A percentile compares a stretch with the other conserved stretches of the same genome.
phyloP scores from a whole-genome alignment of 2,797 vertebrate genomes.

The Sphaeramia orbicularis region DNA sequence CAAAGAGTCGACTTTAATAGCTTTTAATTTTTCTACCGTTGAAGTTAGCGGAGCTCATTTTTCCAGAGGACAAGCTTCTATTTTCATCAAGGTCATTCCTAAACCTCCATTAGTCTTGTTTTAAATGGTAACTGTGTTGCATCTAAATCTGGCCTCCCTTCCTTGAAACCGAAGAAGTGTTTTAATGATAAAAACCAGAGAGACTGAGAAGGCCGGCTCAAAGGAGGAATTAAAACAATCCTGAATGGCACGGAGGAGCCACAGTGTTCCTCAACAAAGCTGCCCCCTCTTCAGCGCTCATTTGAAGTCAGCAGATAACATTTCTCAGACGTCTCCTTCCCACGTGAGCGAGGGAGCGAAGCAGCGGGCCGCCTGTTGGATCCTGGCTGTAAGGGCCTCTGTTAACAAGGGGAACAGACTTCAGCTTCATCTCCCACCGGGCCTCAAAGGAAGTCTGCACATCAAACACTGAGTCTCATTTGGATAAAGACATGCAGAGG shows the following conservation, averaged over 20 bases:
- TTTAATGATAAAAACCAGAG: slow-evolving; percentile 52
- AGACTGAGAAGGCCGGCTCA: slow-evolving; percentile 42
- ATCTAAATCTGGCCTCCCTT: slow-evolving; percentile 57
- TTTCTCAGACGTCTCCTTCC: slow-evolving; percentile 43
- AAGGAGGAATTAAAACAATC: slow-evolving; percentile 70
- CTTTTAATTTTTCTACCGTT: slow-evolving; percentile 43
- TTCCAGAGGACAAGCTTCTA: slow-evolving; percentile 41
- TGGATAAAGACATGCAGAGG: slow-evolving; percentile 49
- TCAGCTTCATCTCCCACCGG: slow-evolving; percentile 60
- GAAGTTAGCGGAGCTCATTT: slow-evolving; percentile 38
- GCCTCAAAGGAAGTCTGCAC: slow-evolving; percentile 59
- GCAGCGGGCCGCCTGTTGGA: slow-evolving; percentile 59
- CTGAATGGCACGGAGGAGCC: slow-evolving; percentile 38
- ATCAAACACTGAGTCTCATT: slow-evolving; percentile 59
- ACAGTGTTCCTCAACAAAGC: slow-evolving; percentile 51
- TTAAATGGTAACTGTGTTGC: slow-evolving; percentile 44
- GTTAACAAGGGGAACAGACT: slow-evolving; percentile 70
- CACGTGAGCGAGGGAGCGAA: slow-evolving; percentile 25
- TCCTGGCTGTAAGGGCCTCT: slow-evolving; percentile 60
- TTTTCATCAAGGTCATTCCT: slow-evolving; percentile 69
- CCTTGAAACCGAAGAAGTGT: slow-evolving; percentile 34
- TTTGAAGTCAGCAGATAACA: slow-evolving; percentile 72
- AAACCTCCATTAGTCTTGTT: slow-evolving; percentile 55
- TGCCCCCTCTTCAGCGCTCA: slow-evolving; percentile 59
- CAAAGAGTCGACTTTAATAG: slow-evolving; percentile 60